Conservation (phyloP, 2,888 invertebrate species). For the Vanessa cardui region DNA sequence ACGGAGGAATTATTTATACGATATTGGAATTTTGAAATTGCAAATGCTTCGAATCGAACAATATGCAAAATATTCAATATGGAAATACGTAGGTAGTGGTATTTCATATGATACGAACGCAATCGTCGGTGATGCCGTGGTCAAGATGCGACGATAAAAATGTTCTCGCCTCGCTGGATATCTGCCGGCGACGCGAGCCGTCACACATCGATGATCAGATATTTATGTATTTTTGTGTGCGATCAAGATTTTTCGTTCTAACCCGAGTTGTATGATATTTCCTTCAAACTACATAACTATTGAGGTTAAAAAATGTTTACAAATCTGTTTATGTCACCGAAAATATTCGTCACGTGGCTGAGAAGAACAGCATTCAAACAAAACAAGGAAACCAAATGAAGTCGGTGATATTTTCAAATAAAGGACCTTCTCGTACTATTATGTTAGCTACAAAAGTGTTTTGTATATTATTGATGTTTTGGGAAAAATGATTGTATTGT, state of each 20-base stretch:
- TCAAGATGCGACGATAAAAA: slow-evolving; percentile 26
- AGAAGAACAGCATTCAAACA: no score
- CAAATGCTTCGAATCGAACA: slow-evolving; percentile 9
- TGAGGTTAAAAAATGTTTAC: no score
- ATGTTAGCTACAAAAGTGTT: no score
- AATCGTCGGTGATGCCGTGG: slow-evolving; percentile 23
- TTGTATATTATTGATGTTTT: no score
- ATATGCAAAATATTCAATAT: slow-evolving; percentile 29
- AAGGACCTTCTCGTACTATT: no score
- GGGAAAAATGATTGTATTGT: slow-evolving; percentile 37
- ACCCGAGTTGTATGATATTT: background rate
- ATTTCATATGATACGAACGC: slow-evolving; percentile 26
- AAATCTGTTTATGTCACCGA: no score
- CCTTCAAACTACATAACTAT: no score
- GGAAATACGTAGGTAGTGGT: slow-evolving; percentile 13
- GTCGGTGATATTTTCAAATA: no score
- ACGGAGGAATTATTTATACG: no score
- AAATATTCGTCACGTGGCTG: no score
- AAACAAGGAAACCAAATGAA: no score
- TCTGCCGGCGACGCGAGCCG: background rate
- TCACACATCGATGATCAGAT: slow-evolving; percentile 1
- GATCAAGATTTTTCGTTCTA: background rate
- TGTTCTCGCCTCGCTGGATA: slow-evolving; percentile 27
- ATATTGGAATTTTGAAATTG: slow-evolving; percentile 7
- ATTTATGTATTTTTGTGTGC: background rate